Evolutionary conservation across 92 coral and sea anemone species (phyloP).

Genomic region (Palythoa grandiflora): DNA sequence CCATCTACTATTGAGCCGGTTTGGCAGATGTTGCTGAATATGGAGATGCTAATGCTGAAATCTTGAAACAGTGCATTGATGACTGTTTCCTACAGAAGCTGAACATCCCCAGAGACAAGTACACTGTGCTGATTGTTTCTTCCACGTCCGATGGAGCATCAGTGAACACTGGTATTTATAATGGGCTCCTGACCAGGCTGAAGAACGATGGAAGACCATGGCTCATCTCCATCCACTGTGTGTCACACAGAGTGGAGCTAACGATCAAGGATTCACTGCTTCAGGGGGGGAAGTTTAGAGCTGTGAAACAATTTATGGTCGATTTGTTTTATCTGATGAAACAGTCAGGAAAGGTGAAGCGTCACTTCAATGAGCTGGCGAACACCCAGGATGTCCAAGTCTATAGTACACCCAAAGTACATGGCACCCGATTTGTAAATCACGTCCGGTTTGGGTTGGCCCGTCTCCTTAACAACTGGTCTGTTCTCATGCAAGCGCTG

Average conservation of each 20-base stretch:
- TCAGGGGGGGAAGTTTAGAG: slow-evolving; percentile 28
- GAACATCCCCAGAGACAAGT: slow-evolving; percentile 42
- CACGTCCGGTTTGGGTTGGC: slow-evolving; percentile 57
- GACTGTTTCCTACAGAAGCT: slow-evolving; percentile 45
- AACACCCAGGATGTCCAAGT: slow-evolving; percentile 35
- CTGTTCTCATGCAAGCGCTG: slow-evolving; percentile 42
- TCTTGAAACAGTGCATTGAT: slow-evolving; percentile 43
- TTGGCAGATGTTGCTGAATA: slow-evolving; percentile 55
- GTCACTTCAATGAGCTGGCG: slow-evolving; percentile 48
- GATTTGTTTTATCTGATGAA: slow-evolving; percentile 39
- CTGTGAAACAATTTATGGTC: slow-evolving; percentile 46
- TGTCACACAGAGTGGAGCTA: slow-evolving; percentile 53
- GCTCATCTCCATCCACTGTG: slow-evolving; percentile 55
- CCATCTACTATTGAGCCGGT: slow-evolving; percentile 54
- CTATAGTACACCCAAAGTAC: slow-evolving; percentile 51
- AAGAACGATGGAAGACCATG: slow-evolving; percentile 53
- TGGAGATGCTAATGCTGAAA: slow-evolving; percentile 50
- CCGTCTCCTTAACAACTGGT: slow-evolving; percentile 54
- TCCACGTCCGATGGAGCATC: slow-evolving; percentile 60
- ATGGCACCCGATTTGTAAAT: slow-evolving; percentile 57
- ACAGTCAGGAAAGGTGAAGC: slow-evolving; percentile 53
- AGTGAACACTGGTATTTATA: slow-evolving; percentile 58
- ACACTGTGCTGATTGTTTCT: slow-evolving; percentile 43
- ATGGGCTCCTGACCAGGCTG: slow-evolving; percentile 48
- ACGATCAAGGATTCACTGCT: slow-evolving; percentile 49